These are phyloP conservation scores for Taenaris catops DNA, from an alignment of 2,888 invertebrate genomes.

Conservation along the genomic window DNA sequence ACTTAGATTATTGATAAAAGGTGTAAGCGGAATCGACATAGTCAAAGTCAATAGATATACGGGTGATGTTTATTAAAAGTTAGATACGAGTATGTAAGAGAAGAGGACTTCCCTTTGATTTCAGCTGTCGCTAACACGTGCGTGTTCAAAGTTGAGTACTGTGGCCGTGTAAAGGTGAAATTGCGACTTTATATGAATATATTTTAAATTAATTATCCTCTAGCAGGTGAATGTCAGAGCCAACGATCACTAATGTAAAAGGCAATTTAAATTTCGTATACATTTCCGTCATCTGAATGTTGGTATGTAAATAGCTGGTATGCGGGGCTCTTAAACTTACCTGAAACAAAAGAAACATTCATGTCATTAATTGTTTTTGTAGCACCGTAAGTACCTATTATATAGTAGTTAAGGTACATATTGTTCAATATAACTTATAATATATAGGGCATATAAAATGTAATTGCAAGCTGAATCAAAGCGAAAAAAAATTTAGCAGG, in stretches of 20 bases:
- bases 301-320: slow-evolving; percentile 15
- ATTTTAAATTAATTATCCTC: slow-evolving; percentile 57
- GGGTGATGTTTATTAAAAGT: slow-evolving; percentile 1
- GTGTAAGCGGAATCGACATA: too few relatives aligned
- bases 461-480: too few relatives aligned
- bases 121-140: slow-evolving; percentile 56
- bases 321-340: slow-evolving; percentile 42
- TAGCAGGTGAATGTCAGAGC: slow-evolving; percentile 52
- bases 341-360: slow-evolving; percentile 58
- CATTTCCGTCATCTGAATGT: slow-evolving; percentile 30
- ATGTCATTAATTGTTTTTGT: slow-evolving; percentile 14
- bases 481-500: too few relatives aligned
- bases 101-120: slow-evolving; percentile 33
- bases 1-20: too few relatives aligned
- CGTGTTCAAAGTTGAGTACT: slow-evolving; percentile 32
- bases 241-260: slow-evolving; percentile 47
- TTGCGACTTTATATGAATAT: slow-evolving; percentile 59
- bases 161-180: slow-evolving; percentile 51
- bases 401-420: too few relatives aligned
- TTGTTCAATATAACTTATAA: too few relatives aligned
- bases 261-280: slow-evolving; percentile 51
- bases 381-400: too few relatives aligned
- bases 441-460: too few relatives aligned
- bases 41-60: too few relatives aligned
- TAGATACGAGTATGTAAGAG: background rate